Evolutionary conservation across 2,888 invertebrate species (phyloP).

Genomic region (Hipparchia sbordonii): DNA sequence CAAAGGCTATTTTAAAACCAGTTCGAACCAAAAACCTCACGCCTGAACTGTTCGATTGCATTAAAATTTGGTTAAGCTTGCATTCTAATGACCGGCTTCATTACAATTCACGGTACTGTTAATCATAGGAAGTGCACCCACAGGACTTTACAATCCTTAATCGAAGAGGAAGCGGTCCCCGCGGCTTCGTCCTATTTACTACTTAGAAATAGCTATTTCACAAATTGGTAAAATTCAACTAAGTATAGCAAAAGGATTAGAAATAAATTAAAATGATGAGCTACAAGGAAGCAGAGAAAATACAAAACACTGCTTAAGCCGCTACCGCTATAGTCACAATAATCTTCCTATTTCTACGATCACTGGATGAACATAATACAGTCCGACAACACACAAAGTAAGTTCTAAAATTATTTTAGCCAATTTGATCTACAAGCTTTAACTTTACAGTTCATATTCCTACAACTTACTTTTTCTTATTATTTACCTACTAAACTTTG

Average conservation of each 20-base stretch:
- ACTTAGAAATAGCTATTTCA: too few species aligned
- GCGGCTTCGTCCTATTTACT: too few species aligned
- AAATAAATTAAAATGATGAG: background rate
- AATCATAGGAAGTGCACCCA: too few species aligned
- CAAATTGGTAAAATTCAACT: too few species aligned
- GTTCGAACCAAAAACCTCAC: too few species aligned
- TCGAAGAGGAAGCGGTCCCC: too few species aligned
- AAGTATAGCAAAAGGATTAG: background rate
- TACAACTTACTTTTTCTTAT: background rate
- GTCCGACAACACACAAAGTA: background rate
- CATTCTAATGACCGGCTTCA: too few species aligned
- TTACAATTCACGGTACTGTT: too few species aligned
- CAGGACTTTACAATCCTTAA: too few species aligned
- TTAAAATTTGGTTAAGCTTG: too few species aligned
- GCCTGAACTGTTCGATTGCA: too few species aligned
- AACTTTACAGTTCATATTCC: conserved; percentile 5
- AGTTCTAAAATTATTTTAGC: background rate
- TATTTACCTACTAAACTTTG: background rate
- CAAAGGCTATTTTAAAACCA: too few species aligned
- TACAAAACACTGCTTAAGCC: background rate
- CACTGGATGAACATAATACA: conserved; percentile 15
- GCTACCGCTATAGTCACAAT: conserved; percentile 14
- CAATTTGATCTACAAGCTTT: background rate
- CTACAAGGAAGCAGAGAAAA: conserved; percentile 1
- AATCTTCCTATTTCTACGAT: conserved; percentile 13